Conservation (phyloP, 2,113 vertebrate genomes). For the Ursus arctos region DNA sequence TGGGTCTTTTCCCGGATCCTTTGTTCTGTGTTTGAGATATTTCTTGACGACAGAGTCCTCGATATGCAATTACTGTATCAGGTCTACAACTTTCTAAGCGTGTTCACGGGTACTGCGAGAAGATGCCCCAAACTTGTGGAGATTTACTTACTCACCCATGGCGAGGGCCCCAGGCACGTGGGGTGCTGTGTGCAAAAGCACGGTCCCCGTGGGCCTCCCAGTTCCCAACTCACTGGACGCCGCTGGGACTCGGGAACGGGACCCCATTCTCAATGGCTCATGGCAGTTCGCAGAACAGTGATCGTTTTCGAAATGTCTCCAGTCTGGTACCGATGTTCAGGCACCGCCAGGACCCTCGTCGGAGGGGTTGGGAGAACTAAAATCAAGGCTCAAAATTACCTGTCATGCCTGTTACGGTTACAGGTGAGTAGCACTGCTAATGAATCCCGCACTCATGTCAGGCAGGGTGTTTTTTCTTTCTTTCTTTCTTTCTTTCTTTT, state of each 20-base stretch:
- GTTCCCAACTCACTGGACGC: rapidly evolving
- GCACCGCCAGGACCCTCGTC: neutral
- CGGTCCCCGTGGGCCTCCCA: rapidly evolving
- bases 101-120: rapidly evolving
- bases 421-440: neutral
- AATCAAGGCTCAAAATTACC: neutral
- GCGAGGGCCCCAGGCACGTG: rapidly evolving
- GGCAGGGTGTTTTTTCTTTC: neutral
- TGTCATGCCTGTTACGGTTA: neutral
- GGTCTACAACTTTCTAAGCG: neutral
- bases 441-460: neutral
- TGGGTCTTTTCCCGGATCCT: rapidly evolving
- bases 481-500: neutral
- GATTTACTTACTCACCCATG: rapidly evolving
- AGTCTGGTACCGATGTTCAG: rapidly evolving
- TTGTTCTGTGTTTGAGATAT: neutral
- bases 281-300: rapidly evolving
- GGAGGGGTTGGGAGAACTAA: neutral
- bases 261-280: rapidly evolving
- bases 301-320: neutral
- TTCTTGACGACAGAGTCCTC: rapidly evolving
- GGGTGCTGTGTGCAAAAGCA: rapidly evolving
- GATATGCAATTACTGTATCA: rapidly evolving
- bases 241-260: rapidly evolving
- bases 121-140: too few relatives aligned